A percentile compares a stretch with the other conserved stretches of the same genome.
phyloP scores from a whole-genome alignment of 53 echinoderm and acorn worm species.

The Temnopleurus reevesii region DNA sequence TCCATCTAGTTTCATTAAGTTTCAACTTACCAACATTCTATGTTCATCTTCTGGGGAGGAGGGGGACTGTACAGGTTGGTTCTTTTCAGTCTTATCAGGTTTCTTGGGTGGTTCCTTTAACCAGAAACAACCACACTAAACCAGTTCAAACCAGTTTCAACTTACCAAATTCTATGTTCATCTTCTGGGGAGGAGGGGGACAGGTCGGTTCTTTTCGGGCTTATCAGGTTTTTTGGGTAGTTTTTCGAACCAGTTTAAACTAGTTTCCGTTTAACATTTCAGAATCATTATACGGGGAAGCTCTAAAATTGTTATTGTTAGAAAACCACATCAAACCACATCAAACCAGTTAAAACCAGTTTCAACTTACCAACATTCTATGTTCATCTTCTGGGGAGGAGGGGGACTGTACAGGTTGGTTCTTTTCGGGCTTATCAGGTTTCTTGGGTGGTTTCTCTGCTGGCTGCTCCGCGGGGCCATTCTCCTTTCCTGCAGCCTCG shows the following conservation, averaged over 20 bases:
- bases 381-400: constrained; percentile 54
- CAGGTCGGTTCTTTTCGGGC: neutral
- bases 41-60: neutral
- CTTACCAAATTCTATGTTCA: neutral
- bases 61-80: neutral
- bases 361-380: constrained; percentile 49
- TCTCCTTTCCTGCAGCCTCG: constrained; percentile 68
- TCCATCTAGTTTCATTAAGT: too few relatives aligned
- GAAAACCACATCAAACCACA: too few relatives aligned
- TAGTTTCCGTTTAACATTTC: neutral
- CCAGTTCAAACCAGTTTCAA: neutral
- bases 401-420: constrained; percentile 58
- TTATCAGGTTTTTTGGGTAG: neutral
- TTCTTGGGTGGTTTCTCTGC: constrained; percentile 71
- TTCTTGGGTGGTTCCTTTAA: neutral
- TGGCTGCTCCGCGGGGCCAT: constrained; percentile 65
- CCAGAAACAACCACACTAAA: neutral
- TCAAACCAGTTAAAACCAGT: neutral
- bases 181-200: neutral
- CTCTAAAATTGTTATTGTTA: too few relatives aligned
- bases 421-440: constrained; percentile 80
- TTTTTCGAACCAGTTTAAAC: neutral
- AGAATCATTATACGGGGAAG: too few relatives aligned
- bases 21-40: neutral
- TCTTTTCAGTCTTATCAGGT: neutral